These are phyloP conservation scores for Sapayoa aenigma DNA, from an alignment of 2,113 vertebrate species.

Conservation along the genomic window DNA sequence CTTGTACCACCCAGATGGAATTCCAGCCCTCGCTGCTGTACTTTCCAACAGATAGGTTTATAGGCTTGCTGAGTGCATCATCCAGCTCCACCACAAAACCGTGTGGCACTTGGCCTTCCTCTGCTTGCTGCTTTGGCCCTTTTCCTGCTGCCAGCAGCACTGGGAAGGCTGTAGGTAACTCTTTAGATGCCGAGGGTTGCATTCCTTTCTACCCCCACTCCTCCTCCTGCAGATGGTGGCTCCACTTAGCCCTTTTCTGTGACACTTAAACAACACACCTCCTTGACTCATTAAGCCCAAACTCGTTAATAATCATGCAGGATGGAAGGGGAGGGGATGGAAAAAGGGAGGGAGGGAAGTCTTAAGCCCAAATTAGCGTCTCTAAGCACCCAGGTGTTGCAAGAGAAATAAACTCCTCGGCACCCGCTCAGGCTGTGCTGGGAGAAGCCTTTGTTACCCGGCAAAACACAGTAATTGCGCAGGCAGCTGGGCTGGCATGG, in stretches of 20 bases:
- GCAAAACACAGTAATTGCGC: conserved; percentile 36
- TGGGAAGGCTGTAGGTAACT: background rate
- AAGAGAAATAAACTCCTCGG: conserved; percentile 54
- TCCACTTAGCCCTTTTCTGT: background rate
- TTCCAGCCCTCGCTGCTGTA: fast-evolving
- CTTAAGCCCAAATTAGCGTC: conserved; percentile 45
- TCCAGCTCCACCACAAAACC: background rate
- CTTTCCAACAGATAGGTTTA: background rate
- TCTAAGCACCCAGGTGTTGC: conserved; percentile 62
- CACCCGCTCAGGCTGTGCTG: conserved; percentile 35
- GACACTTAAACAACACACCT: conserved; percentile 12
- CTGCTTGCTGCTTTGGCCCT: background rate
- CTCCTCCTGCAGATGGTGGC: background rate
- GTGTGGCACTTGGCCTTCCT: background rate
- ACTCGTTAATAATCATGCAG: conserved; percentile 21
- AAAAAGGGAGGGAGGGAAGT: conserved; percentile 39
- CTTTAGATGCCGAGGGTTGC: background rate
- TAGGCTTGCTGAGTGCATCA: background rate
- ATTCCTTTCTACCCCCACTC: background rate
- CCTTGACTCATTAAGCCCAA: conserved; percentile 52
- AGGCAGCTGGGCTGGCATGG: conserved; percentile 50
- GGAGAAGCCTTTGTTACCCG: conserved; percentile 50
- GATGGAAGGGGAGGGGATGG: conserved; percentile 55
- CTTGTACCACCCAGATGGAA: background rate
- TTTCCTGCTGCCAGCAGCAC: background rate